Evolutionary conservation across 1,140 invertebrate species (phyloP).

Genomic region (Lepidurus packardi): DNA sequence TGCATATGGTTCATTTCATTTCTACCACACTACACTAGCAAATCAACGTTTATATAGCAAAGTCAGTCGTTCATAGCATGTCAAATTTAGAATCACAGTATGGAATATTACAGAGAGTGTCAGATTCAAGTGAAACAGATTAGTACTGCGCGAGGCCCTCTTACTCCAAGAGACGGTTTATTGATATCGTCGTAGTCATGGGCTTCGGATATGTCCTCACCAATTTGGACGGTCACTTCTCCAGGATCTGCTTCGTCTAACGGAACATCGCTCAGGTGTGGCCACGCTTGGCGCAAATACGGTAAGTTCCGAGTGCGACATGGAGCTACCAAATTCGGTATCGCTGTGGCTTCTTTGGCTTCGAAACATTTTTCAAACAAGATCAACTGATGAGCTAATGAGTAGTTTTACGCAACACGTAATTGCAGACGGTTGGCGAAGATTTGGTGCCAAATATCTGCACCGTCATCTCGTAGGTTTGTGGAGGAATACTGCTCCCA

Average conservation of each 20-base stretch:
- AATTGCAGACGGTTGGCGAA: slow-evolving; percentile 22
- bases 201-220: neutral
- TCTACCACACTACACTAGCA: too few species aligned
- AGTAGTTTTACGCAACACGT: neutral
- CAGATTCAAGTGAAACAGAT: too few species aligned
- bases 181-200: slow-evolving; percentile 6
- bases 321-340: neutral
- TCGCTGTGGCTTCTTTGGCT: neutral
- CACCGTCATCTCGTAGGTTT: neutral
- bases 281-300: neutral
- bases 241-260: slow-evolving; percentile 3
- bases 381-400: too few species aligned
- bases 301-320: neutral
- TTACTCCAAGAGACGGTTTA: slow-evolving; percentile 1
- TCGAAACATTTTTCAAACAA: neutral
- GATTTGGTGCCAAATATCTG: neutral
- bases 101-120: too few species aligned
- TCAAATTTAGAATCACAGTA: too few species aligned
- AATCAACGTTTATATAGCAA: too few species aligned
- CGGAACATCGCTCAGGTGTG: neutral
- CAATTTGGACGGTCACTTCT: slow-evolving; percentile 19
- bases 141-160: neutral
- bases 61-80: too few species aligned
- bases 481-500: neutral
- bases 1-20: too few species aligned